Base-by-base conservation (phyloP, 2,888 invertebrate species). In the Calephelis perditalis region DNA sequence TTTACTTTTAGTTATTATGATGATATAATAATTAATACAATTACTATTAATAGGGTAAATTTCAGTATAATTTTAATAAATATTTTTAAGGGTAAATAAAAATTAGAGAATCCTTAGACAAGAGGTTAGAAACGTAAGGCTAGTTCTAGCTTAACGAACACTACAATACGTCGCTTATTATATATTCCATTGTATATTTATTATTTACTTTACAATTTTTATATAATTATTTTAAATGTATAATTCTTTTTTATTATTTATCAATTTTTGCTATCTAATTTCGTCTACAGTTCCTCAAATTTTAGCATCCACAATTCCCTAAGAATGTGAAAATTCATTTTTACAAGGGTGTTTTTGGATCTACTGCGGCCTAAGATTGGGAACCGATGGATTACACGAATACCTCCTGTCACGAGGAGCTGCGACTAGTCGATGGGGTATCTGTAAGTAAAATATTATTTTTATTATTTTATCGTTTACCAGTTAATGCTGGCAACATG, bases 391-490 rank as follows among this genome's bases (percentile, higher is more conserved):
- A 35, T 40, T 57, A 35, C 26, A 15, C 10, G 40, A 43, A 35
- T 45, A 26, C 8, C 12, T 26, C 10, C 10, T 56, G 59, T 67
- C 66, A 67, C 58, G 63, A 46, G 1, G 62, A 63, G 0, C 73
- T 76, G 55, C 77, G 76, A 64, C 85, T 85, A 0, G 85, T 85
- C 3, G 85, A 84, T 4, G 84, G 82, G 11, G 59, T 61, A 7
- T 83, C 85, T 82, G 78, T 4, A 73, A 76, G 63, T 64, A 65
- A 68, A 61, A 64, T 62, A 61, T 61, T 49, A 35, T 15, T n/a
- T 40, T 8, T 8, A 1, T 7, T 40, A 40, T 40, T 40, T 8
- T 7, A 40, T 26, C 26, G 26, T 3, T 26, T 40, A 5, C 40
- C 40, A 40, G 4, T 40, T 6, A 8, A 5, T 40, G 40, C 8